phyloP scores from a whole-genome alignment of 2,113 vertebrate genomes.

The Hemibagrus wyckioides region DNA sequence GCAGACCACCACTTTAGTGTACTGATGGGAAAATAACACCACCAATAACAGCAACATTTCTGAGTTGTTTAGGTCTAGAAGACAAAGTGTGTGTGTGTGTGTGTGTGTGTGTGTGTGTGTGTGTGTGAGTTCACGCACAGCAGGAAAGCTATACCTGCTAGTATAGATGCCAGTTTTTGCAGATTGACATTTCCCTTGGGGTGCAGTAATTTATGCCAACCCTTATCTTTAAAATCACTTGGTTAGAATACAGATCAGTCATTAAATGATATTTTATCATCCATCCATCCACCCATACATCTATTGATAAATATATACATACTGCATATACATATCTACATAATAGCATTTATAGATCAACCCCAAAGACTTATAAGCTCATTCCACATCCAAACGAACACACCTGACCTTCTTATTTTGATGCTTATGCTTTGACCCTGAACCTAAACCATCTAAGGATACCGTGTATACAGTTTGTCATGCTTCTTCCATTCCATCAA shows the following conservation, averaged over 20 bases:
- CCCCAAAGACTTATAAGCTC: background rate
- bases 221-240: background rate
- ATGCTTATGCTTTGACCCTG: background rate
- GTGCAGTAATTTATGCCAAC: background rate
- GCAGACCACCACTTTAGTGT: background rate
- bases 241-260: background rate
- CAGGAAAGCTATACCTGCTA: background rate
- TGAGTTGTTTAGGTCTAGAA: background rate
- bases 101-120: background rate
- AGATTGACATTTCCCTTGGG: background rate
- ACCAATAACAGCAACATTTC: background rate
- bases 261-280: background rate
- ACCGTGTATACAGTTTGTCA: background rate
- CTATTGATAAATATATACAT: background rate
- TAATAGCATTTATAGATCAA: background rate
- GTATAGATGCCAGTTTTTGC: background rate
- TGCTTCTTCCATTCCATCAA: background rate
- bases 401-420: background rate
- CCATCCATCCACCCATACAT: background rate
- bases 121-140: background rate
- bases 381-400: background rate
- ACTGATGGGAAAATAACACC: background rate
- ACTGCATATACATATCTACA: background rate
- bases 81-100: background rate
- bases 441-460: background rate